Evolutionary conservation across 2,113 vertebrate species (phyloP), one percentile per base, ranked within the genome.

Genomic region (Hiodon alosoides): DNA sequence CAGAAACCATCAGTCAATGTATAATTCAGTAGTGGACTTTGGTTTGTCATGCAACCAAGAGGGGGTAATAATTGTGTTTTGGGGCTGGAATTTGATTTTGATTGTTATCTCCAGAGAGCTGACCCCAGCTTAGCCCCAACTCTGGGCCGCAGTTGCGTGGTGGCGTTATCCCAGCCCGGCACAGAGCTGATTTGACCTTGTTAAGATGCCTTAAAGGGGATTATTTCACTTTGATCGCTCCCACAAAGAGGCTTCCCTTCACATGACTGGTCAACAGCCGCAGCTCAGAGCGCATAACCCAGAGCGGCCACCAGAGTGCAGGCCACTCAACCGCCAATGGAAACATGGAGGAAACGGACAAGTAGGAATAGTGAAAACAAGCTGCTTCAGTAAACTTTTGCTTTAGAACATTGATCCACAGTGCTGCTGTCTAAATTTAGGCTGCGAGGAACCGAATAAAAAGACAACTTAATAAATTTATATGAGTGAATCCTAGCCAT

Each of bases 171-270:
- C 47, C 66, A 52, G 66, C 48, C 14, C 9, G 66, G 31, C 16
- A 68, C 14, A 67, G 66, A 46, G 46, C 48, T 50, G 66, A 11
- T 52, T 52, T 13, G 66, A n/a, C 66, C 46, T n/a, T 68, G 48
- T 47, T 52, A 14, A 3, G 68, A 52, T 54, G 52, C 68, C 8
- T 16, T 69, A 52, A 69, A 55, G 52, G 8, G 51, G 52, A 69
- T 69, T 54, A 69, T 69, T 69, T 52, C 68, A 54, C 68, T 54
- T 31, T 69, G 52, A 54, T 52, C 68, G 52, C 11, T 69, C 10
- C 52, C 4, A 17, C 13, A 48, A 52, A 54, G 55, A 17, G 47
- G 51, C 50, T 47, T 52, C 67, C 68, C 62, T 2, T 8, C 47
- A n/a, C 59, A 64, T 52, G 47, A 60, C 47, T 52, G 9, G 7